Percentiles rank a stretch among this genome's conserved stretches.
Evolutionary conservation across 1,140 invertebrate species (phyloP).

Genomic region (Dysdera silvatica): DNA sequence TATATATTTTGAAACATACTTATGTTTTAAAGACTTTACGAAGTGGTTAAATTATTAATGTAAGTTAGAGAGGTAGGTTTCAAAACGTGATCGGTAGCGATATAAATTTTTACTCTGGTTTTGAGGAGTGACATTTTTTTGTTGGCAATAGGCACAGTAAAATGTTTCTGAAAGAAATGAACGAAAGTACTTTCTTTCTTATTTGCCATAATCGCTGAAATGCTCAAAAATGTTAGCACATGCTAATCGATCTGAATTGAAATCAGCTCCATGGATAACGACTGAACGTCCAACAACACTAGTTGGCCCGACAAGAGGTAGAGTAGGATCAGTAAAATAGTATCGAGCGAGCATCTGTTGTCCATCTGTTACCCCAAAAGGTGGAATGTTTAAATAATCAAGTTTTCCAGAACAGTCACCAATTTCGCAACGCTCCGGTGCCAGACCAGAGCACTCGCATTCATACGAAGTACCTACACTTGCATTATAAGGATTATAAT

Average conservation of each 20-base stretch:
- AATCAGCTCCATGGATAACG: conserved; percentile 65
- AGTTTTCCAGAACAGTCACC: conserved; percentile 79
- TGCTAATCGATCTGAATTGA: conserved; percentile 14
- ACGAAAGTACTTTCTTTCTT: neutral
- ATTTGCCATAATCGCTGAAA: conserved; percentile 27
- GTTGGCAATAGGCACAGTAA: too few relatives aligned
- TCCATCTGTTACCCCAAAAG: conserved; percentile 27
- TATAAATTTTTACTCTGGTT: too few relatives aligned
- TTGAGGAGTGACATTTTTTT: too few relatives aligned
- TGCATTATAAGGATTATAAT: conserved; percentile 74
- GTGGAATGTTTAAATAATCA: conserved; percentile 67
- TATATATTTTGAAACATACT: too few relatives aligned
- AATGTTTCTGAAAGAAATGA: too few relatives aligned
- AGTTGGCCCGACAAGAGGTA: conserved; percentile 69
- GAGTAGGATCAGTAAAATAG: conserved; percentile 62
- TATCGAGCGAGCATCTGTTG: conserved; percentile 30
- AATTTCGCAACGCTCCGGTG: conserved; percentile 79
- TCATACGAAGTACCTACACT: conserved; percentile 32
- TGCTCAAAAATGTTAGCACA: conserved; percentile 35
- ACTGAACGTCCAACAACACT: conserved; percentile 72
- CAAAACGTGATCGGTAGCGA: too few relatives aligned
- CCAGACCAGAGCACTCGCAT: conserved; percentile 42
- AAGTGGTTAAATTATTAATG: too few relatives aligned
- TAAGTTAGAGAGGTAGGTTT: too few relatives aligned
- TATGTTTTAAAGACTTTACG: too few relatives aligned